Percentiles rank a stretch among this genome's conserved stretches.
Evolutionary conservation across 1,140 invertebrate genomes (phyloP).

Genomic region (Drosophila arawakana): DNA sequence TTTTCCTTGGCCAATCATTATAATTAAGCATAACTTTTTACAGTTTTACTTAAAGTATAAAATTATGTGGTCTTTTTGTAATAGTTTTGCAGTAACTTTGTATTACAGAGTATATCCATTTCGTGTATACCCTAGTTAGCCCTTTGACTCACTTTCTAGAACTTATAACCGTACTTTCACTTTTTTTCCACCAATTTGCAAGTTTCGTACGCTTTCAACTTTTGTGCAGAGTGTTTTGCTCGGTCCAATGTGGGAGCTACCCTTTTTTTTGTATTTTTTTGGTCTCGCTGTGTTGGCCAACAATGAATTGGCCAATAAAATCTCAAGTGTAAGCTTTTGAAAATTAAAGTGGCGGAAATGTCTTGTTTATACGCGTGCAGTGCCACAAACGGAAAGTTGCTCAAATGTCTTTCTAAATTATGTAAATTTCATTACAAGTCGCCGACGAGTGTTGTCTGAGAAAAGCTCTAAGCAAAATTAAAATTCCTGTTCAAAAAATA

Average conservation of each 20-base stretch:
- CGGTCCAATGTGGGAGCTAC: neutral
- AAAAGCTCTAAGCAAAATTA: conserved; percentile 74
- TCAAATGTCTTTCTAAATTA: conserved; percentile 82
- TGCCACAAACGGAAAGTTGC: conserved; percentile 54
- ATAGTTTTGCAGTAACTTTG: too few species aligned
- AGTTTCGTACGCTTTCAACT: conserved; percentile 62
- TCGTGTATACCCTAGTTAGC: conserved; percentile 24
- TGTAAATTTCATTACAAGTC: conserved; percentile 79
- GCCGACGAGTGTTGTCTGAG: conserved; percentile 41
- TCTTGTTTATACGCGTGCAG: conserved; percentile 78
- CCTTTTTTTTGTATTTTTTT: conserved; percentile 3
- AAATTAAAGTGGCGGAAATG: conserved; percentile 83
- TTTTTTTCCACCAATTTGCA: conserved; percentile 47
- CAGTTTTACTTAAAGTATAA: too few species aligned
- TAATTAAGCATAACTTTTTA: too few species aligned
- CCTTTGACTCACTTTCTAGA: conserved; percentile 22
- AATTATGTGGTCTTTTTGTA: too few species aligned
- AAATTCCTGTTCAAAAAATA: conserved; percentile 71
- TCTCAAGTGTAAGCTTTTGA: conserved; percentile 83
- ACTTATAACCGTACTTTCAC: conserved; percentile 31
- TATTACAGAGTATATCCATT: conserved; percentile 28
- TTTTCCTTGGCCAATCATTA: neutral
- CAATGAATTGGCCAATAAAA: conserved; percentile 83
- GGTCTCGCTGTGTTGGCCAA: conserved; percentile 56
- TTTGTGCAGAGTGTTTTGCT: conserved; percentile 42